A percentile compares a stretch with the other conserved stretches of the same genome.
These are phyloP conservation scores for Allophyes oxyacanthae DNA, from an alignment of 2,888 invertebrate genomes.

Conservation along the genomic window DNA sequence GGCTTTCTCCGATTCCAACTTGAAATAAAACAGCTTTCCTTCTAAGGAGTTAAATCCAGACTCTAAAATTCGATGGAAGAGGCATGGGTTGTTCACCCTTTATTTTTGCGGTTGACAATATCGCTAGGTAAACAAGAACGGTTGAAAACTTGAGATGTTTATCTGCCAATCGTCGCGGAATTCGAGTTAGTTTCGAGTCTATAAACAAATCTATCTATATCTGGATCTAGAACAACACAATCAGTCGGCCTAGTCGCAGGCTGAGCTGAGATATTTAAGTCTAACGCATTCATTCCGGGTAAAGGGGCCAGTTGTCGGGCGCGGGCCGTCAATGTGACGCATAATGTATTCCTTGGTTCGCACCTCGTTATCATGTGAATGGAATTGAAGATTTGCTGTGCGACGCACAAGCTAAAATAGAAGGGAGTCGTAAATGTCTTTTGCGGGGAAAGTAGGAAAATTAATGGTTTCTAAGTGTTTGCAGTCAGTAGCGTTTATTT, in stretches of 20 bases:
- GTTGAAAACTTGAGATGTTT: slow-evolving; percentile 26
- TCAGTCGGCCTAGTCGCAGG: slow-evolving; percentile 16
- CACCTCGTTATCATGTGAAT: slow-evolving; percentile 65
- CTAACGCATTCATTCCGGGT: slow-evolving; percentile 32
- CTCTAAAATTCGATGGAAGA: slow-evolving; percentile 39
- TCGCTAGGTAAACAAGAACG: slow-evolving; percentile 18
- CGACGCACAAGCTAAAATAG: slow-evolving; percentile 56
- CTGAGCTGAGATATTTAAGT: slow-evolving; percentile 32
- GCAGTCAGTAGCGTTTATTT: slow-evolving; percentile 44
- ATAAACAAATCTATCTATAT: slow-evolving; percentile 50
- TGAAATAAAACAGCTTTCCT: slow-evolving; percentile 44
- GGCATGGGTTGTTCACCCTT: slow-evolving; percentile 43
- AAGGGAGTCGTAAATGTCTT: slow-evolving; percentile 63
- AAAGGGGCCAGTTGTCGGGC: slow-evolving; percentile 55
- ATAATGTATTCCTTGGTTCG: slow-evolving; percentile 52
- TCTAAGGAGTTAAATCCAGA: slow-evolving; percentile 41
- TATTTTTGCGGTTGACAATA: slow-evolving; percentile 36
- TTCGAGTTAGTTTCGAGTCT: slow-evolving; percentile 27
- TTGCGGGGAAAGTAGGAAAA: slow-evolving; percentile 64
- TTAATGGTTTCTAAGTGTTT: slow-evolving; percentile 58
- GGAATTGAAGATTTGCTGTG: slow-evolving; percentile 61
- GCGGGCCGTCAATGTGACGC: slow-evolving; percentile 28
- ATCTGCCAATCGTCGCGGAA: slow-evolving; percentile 35
- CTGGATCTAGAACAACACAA: slow-evolving; percentile 47
- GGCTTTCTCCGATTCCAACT: slow-evolving; percentile 45